These are phyloP conservation scores for Xylota sylvarum DNA, from an alignment of 2,888 invertebrate genomes.

Conservation along the genomic window DNA sequence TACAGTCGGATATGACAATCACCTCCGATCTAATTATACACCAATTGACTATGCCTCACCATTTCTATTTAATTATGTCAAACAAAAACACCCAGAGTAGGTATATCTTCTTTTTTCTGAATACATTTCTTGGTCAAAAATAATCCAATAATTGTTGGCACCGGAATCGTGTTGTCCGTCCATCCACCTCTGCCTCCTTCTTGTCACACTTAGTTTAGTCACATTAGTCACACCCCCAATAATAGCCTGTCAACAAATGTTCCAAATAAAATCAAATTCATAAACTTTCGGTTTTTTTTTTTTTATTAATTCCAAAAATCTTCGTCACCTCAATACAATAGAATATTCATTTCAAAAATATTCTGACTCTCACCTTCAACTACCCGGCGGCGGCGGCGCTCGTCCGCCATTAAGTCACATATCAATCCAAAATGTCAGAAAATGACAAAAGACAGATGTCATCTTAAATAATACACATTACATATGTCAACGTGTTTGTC, in stretches of 20 bases:
- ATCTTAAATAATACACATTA: slow-evolving; percentile 29
- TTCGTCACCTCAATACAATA: slow-evolving; percentile 24
- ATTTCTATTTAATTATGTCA: slow-evolving; percentile 5
- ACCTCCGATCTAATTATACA: not conserved
- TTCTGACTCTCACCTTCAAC: not conserved
- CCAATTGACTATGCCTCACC: not conserved
- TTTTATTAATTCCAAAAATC: slow-evolving; percentile 14
- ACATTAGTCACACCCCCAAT: slow-evolving; percentile 34
- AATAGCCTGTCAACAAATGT: slow-evolving; percentile 30
- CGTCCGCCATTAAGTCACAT: slow-evolving; percentile 5
- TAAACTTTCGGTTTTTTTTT: not conserved
- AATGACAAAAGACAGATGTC: slow-evolving; percentile 25
- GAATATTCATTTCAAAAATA: slow-evolving; percentile 6
- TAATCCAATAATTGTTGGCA: slow-evolving; percentile 33
- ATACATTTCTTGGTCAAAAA: slow-evolving; percentile 17
- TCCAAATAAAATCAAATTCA: slow-evolving; percentile 33
- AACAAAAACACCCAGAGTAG: not conserved
- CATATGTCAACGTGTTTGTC: slow-evolving; percentile 37
- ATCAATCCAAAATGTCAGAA: slow-evolving; percentile 22
- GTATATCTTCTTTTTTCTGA: not conserved
- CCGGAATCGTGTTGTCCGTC: slow-evolving; percentile 5
- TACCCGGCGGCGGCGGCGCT: slow-evolving; percentile 10
- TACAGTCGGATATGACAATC: not conserved
- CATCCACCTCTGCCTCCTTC: not conserved
- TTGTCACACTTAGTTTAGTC: too few species aligned